Conservation (phyloP, 2,888 invertebrate species). For the Tridacna crocea region DNA sequence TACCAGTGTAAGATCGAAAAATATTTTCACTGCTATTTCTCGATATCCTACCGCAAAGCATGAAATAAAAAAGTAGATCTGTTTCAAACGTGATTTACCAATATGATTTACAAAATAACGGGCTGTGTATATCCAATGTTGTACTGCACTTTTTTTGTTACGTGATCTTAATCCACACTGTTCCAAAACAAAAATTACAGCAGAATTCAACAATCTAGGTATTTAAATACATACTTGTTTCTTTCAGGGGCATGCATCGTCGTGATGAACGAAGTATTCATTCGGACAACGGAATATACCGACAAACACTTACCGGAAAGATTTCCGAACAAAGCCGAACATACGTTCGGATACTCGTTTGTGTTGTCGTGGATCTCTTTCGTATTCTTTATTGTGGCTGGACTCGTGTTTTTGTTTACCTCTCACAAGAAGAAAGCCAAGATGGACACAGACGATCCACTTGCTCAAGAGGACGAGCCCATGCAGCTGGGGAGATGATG, state of each 20-base stretch:
- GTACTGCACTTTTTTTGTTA: too few relatives aligned
- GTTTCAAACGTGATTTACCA: too few relatives aligned
- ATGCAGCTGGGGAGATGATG: slow-evolving; percentile 88
- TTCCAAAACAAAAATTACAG: too few relatives aligned
- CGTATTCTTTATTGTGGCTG: slow-evolving; percentile 88
- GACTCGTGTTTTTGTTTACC: slow-evolving; percentile 91
- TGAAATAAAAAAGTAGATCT: too few relatives aligned
- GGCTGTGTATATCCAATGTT: too few relatives aligned
- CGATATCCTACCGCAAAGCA: too few relatives aligned
- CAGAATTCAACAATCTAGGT: too few relatives aligned
- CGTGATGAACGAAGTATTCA: slow-evolving; percentile 92
- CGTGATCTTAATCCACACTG: too few relatives aligned
- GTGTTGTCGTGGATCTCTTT: slow-evolving; percentile 90
- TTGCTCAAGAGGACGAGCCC: slow-evolving; percentile 93
- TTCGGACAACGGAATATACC: slow-evolving; percentile 90
- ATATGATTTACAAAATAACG: too few relatives aligned
- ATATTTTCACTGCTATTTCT: too few relatives aligned
- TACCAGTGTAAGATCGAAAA: too few relatives aligned
- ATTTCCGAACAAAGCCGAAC: slow-evolving; percentile 88
- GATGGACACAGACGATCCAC: slow-evolving; percentile 91
- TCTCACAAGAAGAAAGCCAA: slow-evolving; percentile 94
- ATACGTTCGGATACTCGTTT: slow-evolving; percentile 88
- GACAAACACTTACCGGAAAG: slow-evolving; percentile 88
- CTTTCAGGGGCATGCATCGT: slow-evolving; percentile 90
- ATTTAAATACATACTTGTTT: background rate